phyloP scores from a whole-genome alignment of 2,888 invertebrate genomes.

The Stomorhina lunata region DNA sequence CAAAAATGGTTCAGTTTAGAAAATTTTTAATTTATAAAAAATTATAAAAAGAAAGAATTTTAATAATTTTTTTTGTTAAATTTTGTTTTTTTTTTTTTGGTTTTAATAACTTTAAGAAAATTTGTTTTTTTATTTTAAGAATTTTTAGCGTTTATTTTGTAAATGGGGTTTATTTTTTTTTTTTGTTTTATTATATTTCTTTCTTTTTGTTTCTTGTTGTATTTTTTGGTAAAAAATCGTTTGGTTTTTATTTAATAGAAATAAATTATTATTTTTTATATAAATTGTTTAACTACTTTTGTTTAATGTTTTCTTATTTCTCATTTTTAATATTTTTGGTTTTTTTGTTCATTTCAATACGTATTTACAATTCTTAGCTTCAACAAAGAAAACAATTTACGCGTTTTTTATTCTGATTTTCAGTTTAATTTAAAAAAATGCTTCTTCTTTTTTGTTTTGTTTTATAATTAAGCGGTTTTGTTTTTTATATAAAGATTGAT shows the following conservation, averaged over 20 bases:
- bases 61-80: conserved; percentile 38
- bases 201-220: conserved; percentile 50
- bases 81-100: conserved; percentile 60
- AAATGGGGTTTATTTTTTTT: conserved; percentile 54
- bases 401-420: conserved; percentile 41
- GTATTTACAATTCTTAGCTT: conserved; percentile 64
- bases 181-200: not conserved
- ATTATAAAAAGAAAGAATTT: conserved; percentile 25
- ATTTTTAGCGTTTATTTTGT: conserved; percentile 59
- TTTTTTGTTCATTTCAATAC: conserved; percentile 26
- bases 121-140: conserved; percentile 36
- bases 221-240: conserved; percentile 63
- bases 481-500: conserved; percentile 53
- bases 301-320: conserved; percentile 40
- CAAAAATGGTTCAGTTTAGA: conserved; percentile 21
- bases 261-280: conserved; percentile 64
- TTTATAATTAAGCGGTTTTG: conserved; percentile 59
- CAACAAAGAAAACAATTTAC: conserved; percentile 61
- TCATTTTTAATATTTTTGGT: conserved; percentile 2
- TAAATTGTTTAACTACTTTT: conserved; percentile 64
- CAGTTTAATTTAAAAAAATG: conserved; percentile 49
- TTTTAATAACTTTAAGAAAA: conserved; percentile 55
- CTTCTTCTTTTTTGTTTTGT: conserved; percentile 24
- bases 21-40: conserved; percentile 4
- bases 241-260: conserved; percentile 61